These are phyloP conservation scores for Salvelinus namaycush DNA, from an alignment of 2,113 vertebrate species.

Conservation along the genomic window DNA sequence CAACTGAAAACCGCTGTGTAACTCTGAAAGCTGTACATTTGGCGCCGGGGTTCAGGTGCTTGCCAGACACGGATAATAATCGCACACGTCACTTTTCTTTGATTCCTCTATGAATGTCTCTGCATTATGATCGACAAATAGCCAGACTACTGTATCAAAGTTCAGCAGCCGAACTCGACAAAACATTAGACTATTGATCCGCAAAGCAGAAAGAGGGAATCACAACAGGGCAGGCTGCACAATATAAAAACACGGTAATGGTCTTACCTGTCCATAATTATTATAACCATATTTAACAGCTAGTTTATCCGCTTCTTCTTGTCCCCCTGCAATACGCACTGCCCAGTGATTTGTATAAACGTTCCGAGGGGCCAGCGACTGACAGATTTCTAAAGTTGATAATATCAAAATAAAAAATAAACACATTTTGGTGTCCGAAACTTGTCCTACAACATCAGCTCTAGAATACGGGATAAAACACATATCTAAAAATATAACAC, in stretches of 20 bases:
- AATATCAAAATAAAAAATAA: slow-evolving; percentile 37
- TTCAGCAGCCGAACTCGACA: no score
- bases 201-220: not conserved
- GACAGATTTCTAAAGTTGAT: slow-evolving; percentile 30
- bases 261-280: slow-evolving; percentile 86
- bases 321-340: slow-evolving; percentile 79
- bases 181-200: not conserved
- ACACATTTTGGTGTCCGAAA: slow-evolving; percentile 42
- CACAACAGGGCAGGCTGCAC: not conserved
- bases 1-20: no score
- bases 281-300: slow-evolving; percentile 83
- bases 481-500: not conserved
- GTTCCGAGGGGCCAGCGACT: slow-evolving; percentile 52
- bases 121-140: no score
- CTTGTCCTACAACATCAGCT: not conserved
- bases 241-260: not conserved
- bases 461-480: not conserved
- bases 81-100: no score
- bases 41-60: no score
- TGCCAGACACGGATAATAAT: no score
- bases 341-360: slow-evolving; percentile 91
- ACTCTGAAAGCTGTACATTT: no score
- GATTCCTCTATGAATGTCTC: no score
- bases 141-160: no score
- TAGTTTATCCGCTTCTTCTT: slow-evolving; percentile 75